Evolutionary conservation across 2,113 vertebrate species (phyloP).

Genomic region (Coracopsis vasa): DNA sequence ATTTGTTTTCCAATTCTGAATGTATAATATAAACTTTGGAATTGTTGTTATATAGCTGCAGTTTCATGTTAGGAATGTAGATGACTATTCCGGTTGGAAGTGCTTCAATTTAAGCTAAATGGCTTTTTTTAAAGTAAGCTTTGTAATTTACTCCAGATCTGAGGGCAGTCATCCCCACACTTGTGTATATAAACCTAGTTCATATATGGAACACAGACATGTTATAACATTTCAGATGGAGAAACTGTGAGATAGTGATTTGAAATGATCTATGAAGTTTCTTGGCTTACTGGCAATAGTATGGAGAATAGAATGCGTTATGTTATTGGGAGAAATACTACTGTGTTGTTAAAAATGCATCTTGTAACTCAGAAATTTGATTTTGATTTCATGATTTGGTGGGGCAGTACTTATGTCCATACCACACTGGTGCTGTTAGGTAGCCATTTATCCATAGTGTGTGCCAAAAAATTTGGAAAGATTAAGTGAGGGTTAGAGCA

Average conservation of each 20-base stretch:
- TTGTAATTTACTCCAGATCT: background rate
- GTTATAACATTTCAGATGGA: background rate
- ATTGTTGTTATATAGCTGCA: background rate
- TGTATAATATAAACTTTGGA: background rate
- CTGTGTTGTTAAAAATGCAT: background rate
- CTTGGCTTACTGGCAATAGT: background rate
- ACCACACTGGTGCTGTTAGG: background rate
- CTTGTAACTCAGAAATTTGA: background rate
- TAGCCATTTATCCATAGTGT: background rate
- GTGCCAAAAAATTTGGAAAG: background rate
- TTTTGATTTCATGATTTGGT: background rate
- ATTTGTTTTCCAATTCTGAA: background rate
- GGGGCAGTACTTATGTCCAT: too few relatives aligned
- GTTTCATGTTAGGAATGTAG: background rate
- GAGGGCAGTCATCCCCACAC: background rate
- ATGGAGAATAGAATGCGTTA: background rate
- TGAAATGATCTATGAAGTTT: background rate
- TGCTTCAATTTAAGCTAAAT: background rate
- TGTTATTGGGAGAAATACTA: background rate
- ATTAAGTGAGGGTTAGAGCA: background rate
- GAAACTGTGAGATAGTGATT: background rate
- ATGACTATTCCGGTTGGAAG: background rate
- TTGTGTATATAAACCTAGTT: background rate
- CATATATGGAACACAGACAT: rapidly evolving
- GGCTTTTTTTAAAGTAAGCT: background rate